These are phyloP conservation scores for Anthophora plumipes DNA, from an alignment of 2,888 invertebrate genomes.

Conservation along the genomic window DNA sequence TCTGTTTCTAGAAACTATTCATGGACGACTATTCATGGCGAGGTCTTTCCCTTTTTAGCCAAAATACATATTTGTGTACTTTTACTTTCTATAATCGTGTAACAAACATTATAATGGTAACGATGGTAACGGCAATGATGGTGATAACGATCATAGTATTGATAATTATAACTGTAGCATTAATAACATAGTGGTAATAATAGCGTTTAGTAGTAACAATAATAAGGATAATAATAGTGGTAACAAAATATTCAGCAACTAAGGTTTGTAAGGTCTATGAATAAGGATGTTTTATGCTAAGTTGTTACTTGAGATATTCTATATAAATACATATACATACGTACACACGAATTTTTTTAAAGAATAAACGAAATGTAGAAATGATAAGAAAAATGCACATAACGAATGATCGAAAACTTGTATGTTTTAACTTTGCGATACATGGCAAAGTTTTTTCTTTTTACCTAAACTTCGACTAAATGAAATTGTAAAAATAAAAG, in stretches of 20 bases:
- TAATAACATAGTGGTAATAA: background rate
- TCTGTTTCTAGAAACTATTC: background rate
- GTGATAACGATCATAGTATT: background rate
- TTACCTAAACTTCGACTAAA: background rate
- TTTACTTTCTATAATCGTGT: constrained; percentile 20
- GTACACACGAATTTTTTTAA: constrained; percentile 22
- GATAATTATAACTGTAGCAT: background rate
- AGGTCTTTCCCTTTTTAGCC: background rate
- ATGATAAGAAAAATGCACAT: background rate
- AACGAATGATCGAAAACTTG: background rate
- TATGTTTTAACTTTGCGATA: background rate
- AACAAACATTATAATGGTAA: background rate
- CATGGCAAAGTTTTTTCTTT: too few species aligned
- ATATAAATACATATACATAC: constrained; percentile 29
- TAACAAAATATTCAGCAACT: constrained; percentile 1
- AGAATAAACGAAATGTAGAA: constrained; percentile 21
- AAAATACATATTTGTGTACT: constrained; percentile 3
- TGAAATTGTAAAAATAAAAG: background rate
- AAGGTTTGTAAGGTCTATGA: constrained; percentile 17
- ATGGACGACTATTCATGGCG: background rate
- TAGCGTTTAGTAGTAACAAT: background rate
- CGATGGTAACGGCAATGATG: background rate
- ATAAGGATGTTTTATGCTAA: constrained; percentile 21
- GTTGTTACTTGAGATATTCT: constrained; percentile 37
- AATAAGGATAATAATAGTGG: background rate